Percentiles rank a stretch among this genome's conserved stretches.
Conservation (phyloP, 2,113 vertebrate genomes). For the Chrysemys picta region DNA sequence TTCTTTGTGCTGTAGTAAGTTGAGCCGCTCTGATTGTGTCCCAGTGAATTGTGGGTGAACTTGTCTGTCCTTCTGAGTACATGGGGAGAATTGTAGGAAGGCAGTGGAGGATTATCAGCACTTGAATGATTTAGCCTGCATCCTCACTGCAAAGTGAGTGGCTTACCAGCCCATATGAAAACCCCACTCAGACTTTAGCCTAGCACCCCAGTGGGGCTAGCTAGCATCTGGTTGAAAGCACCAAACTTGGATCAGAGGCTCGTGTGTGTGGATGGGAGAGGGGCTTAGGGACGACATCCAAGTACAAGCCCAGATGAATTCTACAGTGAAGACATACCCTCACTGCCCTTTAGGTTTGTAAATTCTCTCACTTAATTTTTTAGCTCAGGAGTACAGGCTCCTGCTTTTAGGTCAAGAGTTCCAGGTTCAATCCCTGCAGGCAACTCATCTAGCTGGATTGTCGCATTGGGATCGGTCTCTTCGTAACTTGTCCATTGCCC, state of each 20-base stretch:
- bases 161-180: not conserved
- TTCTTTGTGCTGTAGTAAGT: not conserved
- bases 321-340: not conserved
- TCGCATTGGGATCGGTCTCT: not conserved
- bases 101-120: not conserved
- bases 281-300: not conserved
- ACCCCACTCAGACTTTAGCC: not conserved
- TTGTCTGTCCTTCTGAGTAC: not conserved
- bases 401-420: not conserved
- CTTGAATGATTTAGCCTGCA: not conserved
- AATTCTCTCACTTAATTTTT: not conserved
- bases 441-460: not conserved
- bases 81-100: too few relatives aligned
- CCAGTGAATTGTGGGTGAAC: not conserved
- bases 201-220: not conserved
- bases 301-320: not conserved
- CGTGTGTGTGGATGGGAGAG: not conserved
- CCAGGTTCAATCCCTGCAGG: not conserved
- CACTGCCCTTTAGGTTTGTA: not conserved
- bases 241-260: not conserved
- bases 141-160: not conserved
- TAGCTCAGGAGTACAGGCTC: too few relatives aligned
- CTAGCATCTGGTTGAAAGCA: not conserved
- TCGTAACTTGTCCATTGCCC: not conserved
- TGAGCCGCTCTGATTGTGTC: not conserved